Percentiles rank a stretch among this genome's conserved stretches.
Evolutionary conservation across 2,888 invertebrate genomes (phyloP).

Genomic region (Ormyrus thymus): DNA sequence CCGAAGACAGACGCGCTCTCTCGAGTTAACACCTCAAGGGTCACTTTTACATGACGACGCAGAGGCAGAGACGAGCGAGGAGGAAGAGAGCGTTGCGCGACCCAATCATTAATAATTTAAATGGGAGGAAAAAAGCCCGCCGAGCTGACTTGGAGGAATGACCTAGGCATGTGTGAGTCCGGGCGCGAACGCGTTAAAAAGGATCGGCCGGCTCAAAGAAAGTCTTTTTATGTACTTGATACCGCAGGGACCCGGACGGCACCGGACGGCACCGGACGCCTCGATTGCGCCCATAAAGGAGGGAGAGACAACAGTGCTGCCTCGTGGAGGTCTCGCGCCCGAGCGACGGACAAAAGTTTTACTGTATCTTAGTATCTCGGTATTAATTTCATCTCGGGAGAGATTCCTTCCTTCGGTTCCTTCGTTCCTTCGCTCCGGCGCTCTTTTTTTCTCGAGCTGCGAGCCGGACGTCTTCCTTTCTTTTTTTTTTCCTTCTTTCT

Average conservation of each 20-base stretch:
- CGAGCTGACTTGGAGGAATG: conserved; percentile 46
- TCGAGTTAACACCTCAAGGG: conserved; percentile 52
- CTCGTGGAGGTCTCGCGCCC: conserved; percentile 22
- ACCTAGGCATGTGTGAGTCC: conserved; percentile 27
- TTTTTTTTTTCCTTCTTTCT: not conserved
- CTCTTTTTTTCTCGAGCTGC: not conserved
- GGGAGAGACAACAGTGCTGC: not conserved
- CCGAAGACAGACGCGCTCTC: not conserved
- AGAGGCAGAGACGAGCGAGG: not conserved
- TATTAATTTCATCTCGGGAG: conserved; percentile 53
- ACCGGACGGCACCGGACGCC: not conserved
- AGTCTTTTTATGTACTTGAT: conserved; percentile 52
- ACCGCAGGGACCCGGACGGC: not conserved
- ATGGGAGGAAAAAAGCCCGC: conserved; percentile 37
- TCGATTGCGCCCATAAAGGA: conserved; percentile 13
- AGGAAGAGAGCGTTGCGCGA: not conserved
- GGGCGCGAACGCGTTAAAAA: conserved; percentile 43
- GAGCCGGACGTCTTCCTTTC: not conserved
- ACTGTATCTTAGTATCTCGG: conserved; percentile 51
- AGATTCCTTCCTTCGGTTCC: conserved; percentile 17
- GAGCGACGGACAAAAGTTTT: conserved; percentile 43
- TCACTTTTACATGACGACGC: conserved; percentile 24
- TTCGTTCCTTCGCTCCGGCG: not conserved
- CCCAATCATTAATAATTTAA: conserved; percentile 53
- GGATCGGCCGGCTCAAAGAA: conserved; percentile 26